Evolutionary conservation across 2,888 invertebrate genomes (phyloP).

Genomic region (Metellina segmentata): DNA sequence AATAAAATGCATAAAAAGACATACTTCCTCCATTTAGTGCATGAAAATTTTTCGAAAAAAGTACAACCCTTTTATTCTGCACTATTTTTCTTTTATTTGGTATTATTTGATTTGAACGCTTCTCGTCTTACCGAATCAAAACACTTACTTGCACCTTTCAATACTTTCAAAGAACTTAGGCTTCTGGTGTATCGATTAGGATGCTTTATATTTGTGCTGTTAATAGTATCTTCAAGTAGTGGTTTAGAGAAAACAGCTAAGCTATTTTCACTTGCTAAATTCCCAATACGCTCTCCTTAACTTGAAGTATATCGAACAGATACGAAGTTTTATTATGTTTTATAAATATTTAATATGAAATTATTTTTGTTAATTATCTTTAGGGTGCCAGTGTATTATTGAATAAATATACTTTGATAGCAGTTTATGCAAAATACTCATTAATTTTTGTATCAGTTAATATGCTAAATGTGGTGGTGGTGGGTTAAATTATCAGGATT

Average conservation of each 20-base stretch:
- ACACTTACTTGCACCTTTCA: background rate
- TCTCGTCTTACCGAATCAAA: background rate
- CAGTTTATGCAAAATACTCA: background rate
- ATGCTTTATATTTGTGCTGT: background rate
- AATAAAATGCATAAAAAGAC: slow-evolving; percentile 58
- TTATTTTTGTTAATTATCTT: background rate
- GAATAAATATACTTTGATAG: background rate
- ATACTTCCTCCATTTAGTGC: slow-evolving; percentile 30
- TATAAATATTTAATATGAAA: background rate
- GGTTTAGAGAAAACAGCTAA: background rate
- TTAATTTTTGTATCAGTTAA: no score
- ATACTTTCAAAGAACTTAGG: background rate
- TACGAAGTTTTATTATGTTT: background rate
- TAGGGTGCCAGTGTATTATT: background rate
- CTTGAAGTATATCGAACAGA: background rate
- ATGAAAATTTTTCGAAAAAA: slow-evolving; percentile 39
- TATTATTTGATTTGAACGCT: background rate
- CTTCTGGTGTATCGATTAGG: background rate
- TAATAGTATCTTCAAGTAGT: background rate
- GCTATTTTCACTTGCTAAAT: background rate
- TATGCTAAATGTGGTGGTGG: no score
- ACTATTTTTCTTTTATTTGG: background rate
- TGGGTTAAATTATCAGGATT: no score
- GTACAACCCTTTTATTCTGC: background rate
- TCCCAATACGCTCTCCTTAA: background rate